Evolutionary conservation across 2,888 invertebrate genomes (phyloP).

Genomic region (Calliopum simillimum): DNA sequence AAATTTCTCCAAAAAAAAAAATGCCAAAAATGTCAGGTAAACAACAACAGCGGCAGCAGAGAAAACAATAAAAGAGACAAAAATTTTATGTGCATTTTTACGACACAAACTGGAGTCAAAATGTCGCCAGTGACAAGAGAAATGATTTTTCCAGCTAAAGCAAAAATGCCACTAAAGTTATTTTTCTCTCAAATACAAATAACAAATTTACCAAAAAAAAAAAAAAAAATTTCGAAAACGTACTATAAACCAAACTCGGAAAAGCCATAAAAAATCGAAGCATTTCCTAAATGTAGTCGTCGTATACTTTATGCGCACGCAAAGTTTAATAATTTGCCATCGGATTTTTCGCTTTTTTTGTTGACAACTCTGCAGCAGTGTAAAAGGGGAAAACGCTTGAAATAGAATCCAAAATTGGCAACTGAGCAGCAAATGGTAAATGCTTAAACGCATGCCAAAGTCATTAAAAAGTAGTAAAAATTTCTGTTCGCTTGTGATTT

Average conservation of each 20-base stretch:
- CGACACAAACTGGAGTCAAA: slow-evolving; percentile 25
- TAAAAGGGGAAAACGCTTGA: too few species aligned
- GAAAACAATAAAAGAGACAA: background rate
- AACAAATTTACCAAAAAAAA: background rate
- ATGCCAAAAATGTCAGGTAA: slow-evolving; percentile 20
- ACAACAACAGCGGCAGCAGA: background rate
- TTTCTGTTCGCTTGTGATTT: too few species aligned
- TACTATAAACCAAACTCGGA: background rate
- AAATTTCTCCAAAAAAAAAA: too few species aligned
- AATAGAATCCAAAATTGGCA: too few species aligned
- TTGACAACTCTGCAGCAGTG: too few species aligned
- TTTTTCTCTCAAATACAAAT: background rate
- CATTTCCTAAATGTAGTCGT: slow-evolving; percentile 22
- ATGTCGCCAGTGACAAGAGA: slow-evolving; percentile 10
- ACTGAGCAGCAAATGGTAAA: too few species aligned
- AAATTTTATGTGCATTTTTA: slow-evolving; percentile 27
- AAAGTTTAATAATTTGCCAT: background rate
- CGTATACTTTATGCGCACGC: background rate
- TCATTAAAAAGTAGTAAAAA: too few species aligned
- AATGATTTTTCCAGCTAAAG: background rate
- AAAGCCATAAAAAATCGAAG: slow-evolving; percentile 12
- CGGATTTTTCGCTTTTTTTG: too few species aligned
- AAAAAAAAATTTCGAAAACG: background rate
- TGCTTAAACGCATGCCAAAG: too few species aligned
- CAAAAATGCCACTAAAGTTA: too few species aligned